phyloP scores from a whole-genome alignment of 2,888 invertebrate genomes.

The Ecdyonurus torrentis region DNA sequence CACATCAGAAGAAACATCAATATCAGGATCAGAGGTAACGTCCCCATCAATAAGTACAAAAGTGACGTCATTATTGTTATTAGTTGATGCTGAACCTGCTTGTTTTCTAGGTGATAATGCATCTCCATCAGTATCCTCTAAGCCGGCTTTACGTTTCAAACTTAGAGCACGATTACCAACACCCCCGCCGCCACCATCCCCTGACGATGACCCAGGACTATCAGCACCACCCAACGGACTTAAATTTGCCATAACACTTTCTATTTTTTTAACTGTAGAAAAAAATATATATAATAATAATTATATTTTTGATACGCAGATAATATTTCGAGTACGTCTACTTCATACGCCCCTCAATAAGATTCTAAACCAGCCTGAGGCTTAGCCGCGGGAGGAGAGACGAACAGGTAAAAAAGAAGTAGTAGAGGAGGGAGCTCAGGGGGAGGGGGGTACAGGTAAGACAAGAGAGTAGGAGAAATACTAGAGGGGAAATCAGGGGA shows the following conservation, averaged over 20 bases:
- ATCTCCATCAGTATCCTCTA: conserved; percentile 23
- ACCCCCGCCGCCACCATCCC: not conserved
- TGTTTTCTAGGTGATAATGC: conserved; percentile 20
- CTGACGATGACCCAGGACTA: conserved; percentile 1
- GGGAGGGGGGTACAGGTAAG: not conserved
- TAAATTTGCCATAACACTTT: conserved; percentile 1
- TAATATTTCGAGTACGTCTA: not conserved
- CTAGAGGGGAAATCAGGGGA: not conserved
- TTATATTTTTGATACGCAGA: no score
- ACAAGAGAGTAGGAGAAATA: not conserved
- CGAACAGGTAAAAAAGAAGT: no score
- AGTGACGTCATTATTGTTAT: conserved; percentile 26
- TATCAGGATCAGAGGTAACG: conserved; percentile 10
- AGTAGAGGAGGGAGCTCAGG: not conserved
- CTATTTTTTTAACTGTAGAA: no score
- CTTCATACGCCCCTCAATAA: not conserved
- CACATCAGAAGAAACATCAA: not conserved
- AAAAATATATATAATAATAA: no score
- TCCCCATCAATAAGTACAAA: conserved; percentile 30
- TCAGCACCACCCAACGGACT: conserved; percentile 5
- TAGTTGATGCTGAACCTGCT: conserved; percentile 12
- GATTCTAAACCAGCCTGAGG: not conserved
- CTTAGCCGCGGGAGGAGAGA: not conserved
- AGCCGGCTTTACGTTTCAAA: not conserved
- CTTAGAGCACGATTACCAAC: not conserved